Conservation (phyloP, 1,140 invertebrate species). For the Vanessa tameamea region DNA sequence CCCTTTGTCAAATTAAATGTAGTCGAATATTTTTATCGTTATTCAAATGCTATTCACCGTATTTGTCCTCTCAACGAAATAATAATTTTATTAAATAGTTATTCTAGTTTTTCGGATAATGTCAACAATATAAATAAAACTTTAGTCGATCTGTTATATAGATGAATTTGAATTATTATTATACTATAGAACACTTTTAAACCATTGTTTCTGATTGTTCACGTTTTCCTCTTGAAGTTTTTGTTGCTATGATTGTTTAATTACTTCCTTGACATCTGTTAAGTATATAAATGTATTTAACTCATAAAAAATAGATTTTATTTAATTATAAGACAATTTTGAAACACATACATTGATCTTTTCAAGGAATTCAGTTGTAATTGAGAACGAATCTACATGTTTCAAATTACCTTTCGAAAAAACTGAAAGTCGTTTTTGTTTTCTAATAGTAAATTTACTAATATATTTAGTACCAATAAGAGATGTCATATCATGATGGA, state of each 20-base stretch:
- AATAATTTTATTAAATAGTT: constrained; percentile 28
- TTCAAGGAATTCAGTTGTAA: background rate
- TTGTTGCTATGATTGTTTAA: constrained; percentile 59
- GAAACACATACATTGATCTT: background rate
- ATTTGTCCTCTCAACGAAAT: constrained; percentile 33
- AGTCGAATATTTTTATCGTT: background rate
- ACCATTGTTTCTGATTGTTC: constrained; percentile 52
- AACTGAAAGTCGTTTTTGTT: too few relatives aligned
- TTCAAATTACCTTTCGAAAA: too few relatives aligned
- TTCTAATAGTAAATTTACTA: too few relatives aligned
- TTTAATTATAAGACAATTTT: constrained; percentile 30
- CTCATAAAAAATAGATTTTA: constrained; percentile 1
- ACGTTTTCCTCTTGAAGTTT: constrained; percentile 60
- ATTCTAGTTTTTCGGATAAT: constrained; percentile 29
- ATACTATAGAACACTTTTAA: constrained; percentile 30
- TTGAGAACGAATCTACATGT: background rate
- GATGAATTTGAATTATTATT: constrained; percentile 40
- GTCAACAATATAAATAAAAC: constrained; percentile 34
- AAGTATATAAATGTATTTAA: constrained; percentile 1
- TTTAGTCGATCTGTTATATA: constrained; percentile 29
- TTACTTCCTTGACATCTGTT: constrained; percentile 60
- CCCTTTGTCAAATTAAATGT: too few relatives aligned
- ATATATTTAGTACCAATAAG: too few relatives aligned
- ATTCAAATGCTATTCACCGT: constrained; percentile 5
- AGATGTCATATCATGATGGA: too few relatives aligned